Base-by-base conservation (phyloP, 2,888 invertebrate genomes). In the Norana najaformis region DNA sequence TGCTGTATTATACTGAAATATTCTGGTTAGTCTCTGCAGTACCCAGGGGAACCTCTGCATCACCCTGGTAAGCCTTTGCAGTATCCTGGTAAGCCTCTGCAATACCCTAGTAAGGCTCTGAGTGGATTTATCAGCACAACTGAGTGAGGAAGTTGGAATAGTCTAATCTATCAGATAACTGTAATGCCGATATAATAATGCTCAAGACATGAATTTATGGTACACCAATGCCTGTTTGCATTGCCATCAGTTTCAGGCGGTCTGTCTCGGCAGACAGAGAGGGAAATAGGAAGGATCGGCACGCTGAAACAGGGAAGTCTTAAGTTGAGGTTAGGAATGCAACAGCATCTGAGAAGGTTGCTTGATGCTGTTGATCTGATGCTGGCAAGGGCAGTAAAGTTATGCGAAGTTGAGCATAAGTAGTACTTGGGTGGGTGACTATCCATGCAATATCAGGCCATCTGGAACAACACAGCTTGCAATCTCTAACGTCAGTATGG, bases 21-120 rank as follows among this genome's bases (percentile, higher is more conserved):
- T n/a, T n/a, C n/a, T n/a, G n/a, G n/a, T 96, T 90, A 96, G 96
- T 92, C 94, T 96, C 89, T 96, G 96, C 93, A 96, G 96, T 93
- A 95, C 95, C 34, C 94, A 96, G 92, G 95, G 95, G 92, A 96
- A 96, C 92, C 94, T 96, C 89, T 96, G 96, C 93, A 96, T 96
- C 93, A 95, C 95, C 34, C 94, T 96, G 92, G 95, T 95, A 92
- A 96, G 96, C 92, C 94, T 96, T 89, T 96, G 96, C 93, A 96
- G 96, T 93, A 95, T 95, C 34, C 94, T 96, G 92, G 95, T 95
- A 92, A 69, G 69, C 69, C 69, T 69, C 69, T 6, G 69, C 69
- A 30, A n/a, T n/a, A 69, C 16, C n/a, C 47, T 47, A 47, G 23
- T 47, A 23, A 47, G 47, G 23, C 47, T 47, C 23, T 69, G n/a